Percentiles rank a stretch among this genome's conserved stretches.
Evolutionary conservation across 2,797 vertebrate species (phyloP).

Genomic region (Falco cherrug): DNA sequence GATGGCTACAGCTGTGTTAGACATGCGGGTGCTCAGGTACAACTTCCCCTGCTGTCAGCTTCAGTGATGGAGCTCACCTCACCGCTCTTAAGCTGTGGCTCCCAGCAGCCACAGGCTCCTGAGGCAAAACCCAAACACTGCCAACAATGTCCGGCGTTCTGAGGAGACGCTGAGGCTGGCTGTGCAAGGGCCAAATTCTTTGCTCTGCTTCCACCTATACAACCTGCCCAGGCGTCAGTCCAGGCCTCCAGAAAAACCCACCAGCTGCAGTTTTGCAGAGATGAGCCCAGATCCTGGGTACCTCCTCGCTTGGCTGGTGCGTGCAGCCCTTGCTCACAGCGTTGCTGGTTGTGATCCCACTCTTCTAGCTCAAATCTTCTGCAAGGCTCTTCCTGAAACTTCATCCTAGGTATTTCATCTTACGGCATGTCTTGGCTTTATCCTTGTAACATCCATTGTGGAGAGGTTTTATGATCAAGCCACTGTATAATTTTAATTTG

Average conservation of each 20-base stretch:
- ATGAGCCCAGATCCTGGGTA: neutral
- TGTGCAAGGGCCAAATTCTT: neutral
- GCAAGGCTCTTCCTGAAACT: neutral
- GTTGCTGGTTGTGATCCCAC: neutral
- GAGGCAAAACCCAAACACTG: neutral
- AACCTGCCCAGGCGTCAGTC: neutral
- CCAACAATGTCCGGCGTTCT: neutral
- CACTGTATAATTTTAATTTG: neutral
- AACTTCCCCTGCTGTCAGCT: neutral
- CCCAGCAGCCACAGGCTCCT: neutral
- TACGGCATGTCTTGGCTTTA: neutral
- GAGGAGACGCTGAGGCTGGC: neutral
- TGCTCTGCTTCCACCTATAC: neutral
- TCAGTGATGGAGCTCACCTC: neutral
- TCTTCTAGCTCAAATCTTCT: neutral
- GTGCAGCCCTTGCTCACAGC: rapidly evolving
- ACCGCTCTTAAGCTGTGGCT: neutral
- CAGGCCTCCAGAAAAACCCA: neutral
- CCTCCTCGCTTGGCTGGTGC: neutral
- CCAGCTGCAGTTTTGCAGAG: neutral
- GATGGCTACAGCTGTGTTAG: neutral
- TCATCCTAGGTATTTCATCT: neutral
- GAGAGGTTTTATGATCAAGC: neutral
- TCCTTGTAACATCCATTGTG: neutral
- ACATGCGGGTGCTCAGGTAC: too few relatives aligned